Conservation (phyloP, 2,797 vertebrate genomes). For the Falco columbarius region DNA sequence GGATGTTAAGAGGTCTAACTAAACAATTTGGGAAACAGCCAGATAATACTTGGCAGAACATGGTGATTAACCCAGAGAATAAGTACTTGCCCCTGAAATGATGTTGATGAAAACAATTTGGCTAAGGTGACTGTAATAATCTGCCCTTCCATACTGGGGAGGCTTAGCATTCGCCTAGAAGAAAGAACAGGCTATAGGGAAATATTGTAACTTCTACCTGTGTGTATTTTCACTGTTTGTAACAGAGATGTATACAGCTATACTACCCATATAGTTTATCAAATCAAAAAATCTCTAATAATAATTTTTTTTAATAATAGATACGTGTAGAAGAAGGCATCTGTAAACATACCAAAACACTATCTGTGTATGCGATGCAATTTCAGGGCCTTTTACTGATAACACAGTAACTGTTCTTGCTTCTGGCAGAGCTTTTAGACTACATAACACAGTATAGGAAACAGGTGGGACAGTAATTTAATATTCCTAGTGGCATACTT, state of each 20-base stretch:
- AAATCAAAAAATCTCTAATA: background rate
- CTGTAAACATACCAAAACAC: background rate
- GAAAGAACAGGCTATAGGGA: background rate
- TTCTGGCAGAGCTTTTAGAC: slow-evolving; percentile 17
- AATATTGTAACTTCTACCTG: background rate
- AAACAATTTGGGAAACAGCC: background rate
- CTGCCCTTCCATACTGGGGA: background rate
- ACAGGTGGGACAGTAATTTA: slow-evolving; percentile 33
- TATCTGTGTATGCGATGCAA: background rate
- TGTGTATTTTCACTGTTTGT: background rate
- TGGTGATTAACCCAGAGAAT: background rate
- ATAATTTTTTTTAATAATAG: no score
- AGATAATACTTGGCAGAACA: background rate
- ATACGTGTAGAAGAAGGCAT: background rate
- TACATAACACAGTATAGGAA: slow-evolving; percentile 10
- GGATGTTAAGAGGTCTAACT: background rate
- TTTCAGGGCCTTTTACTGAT: slow-evolving; percentile 4
- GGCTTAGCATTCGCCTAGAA: background rate
- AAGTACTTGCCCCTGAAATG: background rate
- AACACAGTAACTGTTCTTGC: background rate
- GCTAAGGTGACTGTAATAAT: background rate
- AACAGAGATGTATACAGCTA: background rate
- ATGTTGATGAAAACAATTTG: background rate
- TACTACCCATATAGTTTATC: background rate
- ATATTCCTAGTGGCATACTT: slow-evolving; percentile 24